Evolutionary conservation across 2,797 vertebrate species (phyloP).

Genomic region (Eospalax fontanierii): DNA sequence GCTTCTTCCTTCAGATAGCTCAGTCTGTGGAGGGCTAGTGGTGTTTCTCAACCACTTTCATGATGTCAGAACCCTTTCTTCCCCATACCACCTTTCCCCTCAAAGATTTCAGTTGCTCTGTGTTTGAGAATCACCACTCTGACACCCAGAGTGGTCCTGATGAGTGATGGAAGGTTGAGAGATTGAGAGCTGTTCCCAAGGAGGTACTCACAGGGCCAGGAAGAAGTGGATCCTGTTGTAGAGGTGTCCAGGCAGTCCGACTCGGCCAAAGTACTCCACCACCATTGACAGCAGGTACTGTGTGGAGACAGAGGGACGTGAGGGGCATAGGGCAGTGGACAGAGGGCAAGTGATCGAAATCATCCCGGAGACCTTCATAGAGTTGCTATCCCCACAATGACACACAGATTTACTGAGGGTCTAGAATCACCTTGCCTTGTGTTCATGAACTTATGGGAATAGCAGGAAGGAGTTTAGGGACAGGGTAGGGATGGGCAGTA

Average conservation of each 20-base stretch:
- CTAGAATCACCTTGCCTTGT: background rate
- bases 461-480: background rate
- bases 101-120: background rate
- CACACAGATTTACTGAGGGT: background rate
- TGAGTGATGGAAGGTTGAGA: background rate
- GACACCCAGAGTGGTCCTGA: background rate
- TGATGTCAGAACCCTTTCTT: background rate
- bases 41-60: background rate
- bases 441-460: background rate
- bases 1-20: background rate
- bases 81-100: background rate
- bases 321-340: background rate
- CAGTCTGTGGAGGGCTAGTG: background rate
- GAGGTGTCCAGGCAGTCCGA: conserved; percentile 54
- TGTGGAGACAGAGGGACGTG: background rate
- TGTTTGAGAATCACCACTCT: background rate
- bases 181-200: background rate
- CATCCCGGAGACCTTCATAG: background rate
- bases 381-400: background rate
- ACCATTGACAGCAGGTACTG: conserved; percentile 77
- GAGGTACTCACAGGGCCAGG: conserved; percentile 65
- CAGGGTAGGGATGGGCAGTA: background rate
- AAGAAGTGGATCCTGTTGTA: conserved; percentile 79
- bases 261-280: conserved; percentile 63
- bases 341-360: background rate